Percentiles rank a stretch among this genome's conserved stretches.
phyloP scores from a whole-genome alignment of 2,888 invertebrate genomes.

The Trileptium ribeirensis region DNA sequence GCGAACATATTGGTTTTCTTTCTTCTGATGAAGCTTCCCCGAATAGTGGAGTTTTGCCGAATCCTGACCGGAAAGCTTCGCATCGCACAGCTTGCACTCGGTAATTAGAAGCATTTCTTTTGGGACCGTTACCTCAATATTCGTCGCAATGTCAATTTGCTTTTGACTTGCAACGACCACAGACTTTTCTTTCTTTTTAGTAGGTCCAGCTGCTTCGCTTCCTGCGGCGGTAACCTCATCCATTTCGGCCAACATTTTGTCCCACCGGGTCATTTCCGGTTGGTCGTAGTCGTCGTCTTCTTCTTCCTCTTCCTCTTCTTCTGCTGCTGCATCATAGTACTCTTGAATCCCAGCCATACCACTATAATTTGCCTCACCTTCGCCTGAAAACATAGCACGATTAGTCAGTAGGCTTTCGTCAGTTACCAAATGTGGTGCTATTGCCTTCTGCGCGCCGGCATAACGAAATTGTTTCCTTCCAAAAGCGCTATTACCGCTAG shows the following conservation, averaged over 20 bases:
- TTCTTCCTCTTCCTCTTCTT: no score
- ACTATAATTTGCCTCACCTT: no score
- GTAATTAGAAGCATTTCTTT: not conserved
- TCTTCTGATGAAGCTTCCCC: not conserved
- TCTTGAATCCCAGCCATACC: no score
- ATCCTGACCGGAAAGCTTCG: not conserved
- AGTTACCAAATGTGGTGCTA: no score
- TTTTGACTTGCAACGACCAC: not conserved
- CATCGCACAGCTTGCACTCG: not conserved
- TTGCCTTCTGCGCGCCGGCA: no score
- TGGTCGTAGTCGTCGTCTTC: no score
- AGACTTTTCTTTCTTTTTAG: not conserved
- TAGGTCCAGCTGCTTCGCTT: no score
- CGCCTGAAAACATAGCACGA: no score
- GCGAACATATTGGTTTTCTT: slow-evolving; percentile 27
- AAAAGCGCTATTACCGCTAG: no score
- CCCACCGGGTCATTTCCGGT: not conserved
- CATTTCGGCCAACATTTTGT: not conserved
- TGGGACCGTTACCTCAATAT: not conserved
- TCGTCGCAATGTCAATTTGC: not conserved
- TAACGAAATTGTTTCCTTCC: no score
- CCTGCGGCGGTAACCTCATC: not conserved
- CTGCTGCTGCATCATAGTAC: no score
- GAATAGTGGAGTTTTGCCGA: not conserved
- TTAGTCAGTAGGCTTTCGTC: no score